These are phyloP conservation scores for Selene dorsalis DNA, from an alignment of 2,797 vertebrate genomes.

Conservation along the genomic window DNA sequence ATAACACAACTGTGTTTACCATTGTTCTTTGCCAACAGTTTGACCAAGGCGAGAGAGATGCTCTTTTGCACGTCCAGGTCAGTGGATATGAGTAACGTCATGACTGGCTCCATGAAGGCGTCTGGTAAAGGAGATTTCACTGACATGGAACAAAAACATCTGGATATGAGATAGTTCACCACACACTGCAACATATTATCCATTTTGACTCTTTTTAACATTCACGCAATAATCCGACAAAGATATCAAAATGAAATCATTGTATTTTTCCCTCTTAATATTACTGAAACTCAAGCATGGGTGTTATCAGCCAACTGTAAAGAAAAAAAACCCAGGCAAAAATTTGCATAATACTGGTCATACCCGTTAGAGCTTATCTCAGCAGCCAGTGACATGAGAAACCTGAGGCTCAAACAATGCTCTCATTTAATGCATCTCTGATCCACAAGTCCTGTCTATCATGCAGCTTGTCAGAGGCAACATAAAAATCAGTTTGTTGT, in stretches of 20 bases:
- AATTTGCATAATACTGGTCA: slow-evolving; percentile 75
- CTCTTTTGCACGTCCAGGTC: slow-evolving; percentile 86
- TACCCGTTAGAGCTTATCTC: slow-evolving; percentile 39
- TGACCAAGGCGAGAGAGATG: slow-evolving; percentile 83
- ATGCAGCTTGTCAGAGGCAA: background rate
- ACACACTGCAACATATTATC: too few species aligned
- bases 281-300: background rate
- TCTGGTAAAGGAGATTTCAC: slow-evolving; percentile 78
- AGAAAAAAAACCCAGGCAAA: slow-evolving; percentile 39
- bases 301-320: slow-evolving; percentile 5
- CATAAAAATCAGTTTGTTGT: slow-evolving; percentile 20
- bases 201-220: too few species aligned
- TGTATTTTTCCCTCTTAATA: background rate
- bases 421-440: background rate
- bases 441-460: background rate
- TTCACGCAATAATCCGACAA: background rate
- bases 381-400: slow-evolving; percentile 10
- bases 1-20: slow-evolving; percentile 59
- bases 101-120: slow-evolving; percentile 82
- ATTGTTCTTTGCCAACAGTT: slow-evolving; percentile 84
- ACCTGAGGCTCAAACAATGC: slow-evolving; percentile 35
- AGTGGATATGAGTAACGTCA: slow-evolving; percentile 80
- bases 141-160: slow-evolving; percentile 50
- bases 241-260: background rate
- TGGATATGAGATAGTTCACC: background rate